Evolutionary conservation across 2,797 vertebrate species (phyloP).

Genomic region (Orientallactaga sibirica): DNA sequence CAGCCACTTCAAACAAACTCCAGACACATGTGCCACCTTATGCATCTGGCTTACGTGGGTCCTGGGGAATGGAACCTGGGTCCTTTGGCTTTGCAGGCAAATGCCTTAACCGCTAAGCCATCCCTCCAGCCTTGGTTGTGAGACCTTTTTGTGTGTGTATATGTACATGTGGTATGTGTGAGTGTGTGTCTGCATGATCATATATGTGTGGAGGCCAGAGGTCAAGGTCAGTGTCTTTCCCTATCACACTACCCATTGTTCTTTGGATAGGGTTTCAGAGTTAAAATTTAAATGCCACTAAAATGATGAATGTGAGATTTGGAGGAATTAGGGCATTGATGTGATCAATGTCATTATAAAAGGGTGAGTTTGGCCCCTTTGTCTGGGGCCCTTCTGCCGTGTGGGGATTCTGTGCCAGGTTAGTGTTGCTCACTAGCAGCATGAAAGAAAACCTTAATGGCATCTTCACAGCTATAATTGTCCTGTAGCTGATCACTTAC

Average conservation of each 20-base stretch:
- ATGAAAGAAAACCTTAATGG: slow-evolving; percentile 63
- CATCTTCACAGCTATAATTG: slow-evolving; percentile 64
- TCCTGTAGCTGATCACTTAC: slow-evolving; percentile 44
- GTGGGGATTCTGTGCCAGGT: neutral
- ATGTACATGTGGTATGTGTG: neutral
- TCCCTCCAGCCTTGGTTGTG: too few species aligned
- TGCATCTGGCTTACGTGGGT: too few species aligned
- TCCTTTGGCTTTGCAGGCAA: neutral
- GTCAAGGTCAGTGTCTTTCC: too few species aligned
- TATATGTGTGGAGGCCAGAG: too few species aligned
- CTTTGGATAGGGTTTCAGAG: too few species aligned
- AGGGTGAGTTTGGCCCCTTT: neutral
- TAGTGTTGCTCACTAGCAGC: slow-evolving; percentile 58
- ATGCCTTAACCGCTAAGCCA: too few species aligned
- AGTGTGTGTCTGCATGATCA: too few species aligned
- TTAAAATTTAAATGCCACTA: slow-evolving; percentile 16
- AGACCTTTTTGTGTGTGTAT: neutral
- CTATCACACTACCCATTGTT: too few species aligned
- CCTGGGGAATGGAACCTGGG: neutral
- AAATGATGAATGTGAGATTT: neutral
- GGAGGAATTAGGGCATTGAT: neutral
- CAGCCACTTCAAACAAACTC: too few species aligned
- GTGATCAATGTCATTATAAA: neutral
- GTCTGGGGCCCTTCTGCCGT: too few species aligned
- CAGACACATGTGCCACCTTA: too few species aligned